Evolutionary conservation across 1,140 invertebrate species (phyloP), one percentile per base, ranked within the genome.

Genomic region (Epicauta chinensis): DNA sequence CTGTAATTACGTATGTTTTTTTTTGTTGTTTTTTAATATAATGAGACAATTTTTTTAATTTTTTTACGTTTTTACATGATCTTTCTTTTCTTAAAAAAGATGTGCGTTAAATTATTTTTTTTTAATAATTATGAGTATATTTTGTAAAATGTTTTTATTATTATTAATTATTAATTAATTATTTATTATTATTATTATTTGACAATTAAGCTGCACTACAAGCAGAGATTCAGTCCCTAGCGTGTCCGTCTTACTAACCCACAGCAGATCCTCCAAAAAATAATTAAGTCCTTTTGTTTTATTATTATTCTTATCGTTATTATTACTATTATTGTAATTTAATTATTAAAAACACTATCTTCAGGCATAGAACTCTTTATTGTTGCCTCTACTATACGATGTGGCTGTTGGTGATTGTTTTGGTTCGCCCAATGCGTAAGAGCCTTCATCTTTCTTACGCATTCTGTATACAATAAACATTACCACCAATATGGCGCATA

Each of bases 401-500:
- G 92, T 92, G 51, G 85, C 83, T 39, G 89, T 90, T 35, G 91
- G 91, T 58, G 90, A 92, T 71, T 92, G 80, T 73, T 94, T 94
- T 12, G 93, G 93, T 75, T 99, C 96, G 67, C 98, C 96, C 52
- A 99, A 77, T 4, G 94, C 89, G 71, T 98, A 99, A 55, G 93
- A 97, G 11, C 97, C 97, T 73, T 99, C 97, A 72, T 99, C 97
- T 80, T 98, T 98, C 81, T 99, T 99, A 71, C 95, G 83, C 93
- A 99, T 98, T 68, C 97, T 86, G 74, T 98, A 98, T 4, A 96
- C 93, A 67, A 98, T 95, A 77, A 99, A 98, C 95, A 99, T 98
- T 38, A 98, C 93, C 54, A 98, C 88, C 39, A 99, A 80, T 71
- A 99, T 97, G 64, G 96, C 93, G 75, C 93, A 97, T 14, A 99